Conservation (phyloP, 2,113 vertebrate species). For the Microtus pennsylvanicus region DNA sequence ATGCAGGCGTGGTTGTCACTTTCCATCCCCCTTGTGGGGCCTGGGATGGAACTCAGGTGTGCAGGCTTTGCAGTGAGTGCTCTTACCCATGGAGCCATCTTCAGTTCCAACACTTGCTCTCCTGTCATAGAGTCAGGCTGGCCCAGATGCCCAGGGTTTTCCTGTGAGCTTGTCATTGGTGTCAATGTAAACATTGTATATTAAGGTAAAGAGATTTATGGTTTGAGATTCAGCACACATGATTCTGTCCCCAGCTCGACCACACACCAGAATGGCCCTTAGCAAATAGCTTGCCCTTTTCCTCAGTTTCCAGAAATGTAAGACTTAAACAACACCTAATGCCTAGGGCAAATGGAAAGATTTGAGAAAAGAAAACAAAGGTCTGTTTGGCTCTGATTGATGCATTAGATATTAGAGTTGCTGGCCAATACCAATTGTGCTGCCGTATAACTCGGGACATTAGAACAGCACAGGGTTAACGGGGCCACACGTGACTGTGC, state of each 20-base stretch:
- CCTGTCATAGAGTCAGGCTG: neutral
- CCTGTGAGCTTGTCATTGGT: neutral
- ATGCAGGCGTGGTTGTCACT: neutral
- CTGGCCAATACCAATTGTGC: neutral
- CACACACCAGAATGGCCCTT: neutral
- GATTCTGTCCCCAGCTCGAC: no score
- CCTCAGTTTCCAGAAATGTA: neutral
- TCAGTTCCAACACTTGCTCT: neutral
- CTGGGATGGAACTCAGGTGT: neutral
- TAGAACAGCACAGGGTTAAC: neutral
- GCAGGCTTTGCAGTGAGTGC: no score
- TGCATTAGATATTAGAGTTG: neutral
- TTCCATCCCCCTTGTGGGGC: neutral
- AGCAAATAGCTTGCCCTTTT: neutral
- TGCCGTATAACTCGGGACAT: neutral
- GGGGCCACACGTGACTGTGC: neutral
- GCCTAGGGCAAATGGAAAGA: neutral
- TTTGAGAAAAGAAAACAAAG: neutral
- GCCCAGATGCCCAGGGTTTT: neutral
- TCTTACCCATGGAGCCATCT: neutral
- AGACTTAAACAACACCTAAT: no score
- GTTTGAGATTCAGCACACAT: neutral
- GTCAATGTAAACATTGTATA: neutral
- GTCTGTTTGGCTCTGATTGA: fast-evolving
- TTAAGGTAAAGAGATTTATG: neutral